Conservation (phyloP, 1,140 invertebrate species). For the Berghia stephanieae region DNA sequence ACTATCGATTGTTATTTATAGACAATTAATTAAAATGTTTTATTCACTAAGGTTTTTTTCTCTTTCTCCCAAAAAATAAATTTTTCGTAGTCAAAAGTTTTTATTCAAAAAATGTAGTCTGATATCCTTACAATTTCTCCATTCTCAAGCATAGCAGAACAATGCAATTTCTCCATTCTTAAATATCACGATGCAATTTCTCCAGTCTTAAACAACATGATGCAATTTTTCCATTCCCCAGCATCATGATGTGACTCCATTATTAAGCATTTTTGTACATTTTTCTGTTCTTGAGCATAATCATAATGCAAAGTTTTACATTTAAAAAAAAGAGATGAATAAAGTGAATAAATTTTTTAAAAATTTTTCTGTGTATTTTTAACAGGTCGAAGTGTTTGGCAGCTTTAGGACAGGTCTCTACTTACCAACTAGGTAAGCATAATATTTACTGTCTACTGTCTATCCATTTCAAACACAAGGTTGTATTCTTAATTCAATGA, state of each 20-base stretch:
- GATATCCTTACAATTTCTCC: too few relatives aligned
- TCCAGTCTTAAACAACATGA: too few relatives aligned
- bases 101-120: too few relatives aligned
- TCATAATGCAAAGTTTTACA: not conserved
- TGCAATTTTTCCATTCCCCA: too few relatives aligned
- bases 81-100: too few relatives aligned
- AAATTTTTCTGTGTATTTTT: conserved; percentile 28
- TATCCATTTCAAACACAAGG: not conserved
- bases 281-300: not conserved
- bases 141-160: too few relatives aligned
- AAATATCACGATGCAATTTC: too few relatives aligned
- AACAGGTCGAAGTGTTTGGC: conserved; percentile 90
- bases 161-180: too few relatives aligned
- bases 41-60: too few relatives aligned
- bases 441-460: not conserved
- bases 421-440: conserved; percentile 82
- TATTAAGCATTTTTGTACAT: not conserved
- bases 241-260: not conserved
- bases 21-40: too few relatives aligned
- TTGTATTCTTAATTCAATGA: not conserved
- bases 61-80: too few relatives aligned
- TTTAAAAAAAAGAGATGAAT: not conserved
- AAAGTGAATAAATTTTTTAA: not conserved
- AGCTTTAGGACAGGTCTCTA: conserved; percentile 94
- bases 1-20: too few relatives aligned